Conservation (phyloP, 2,888 invertebrate genomes). For the Neelides folsomi region DNA sequence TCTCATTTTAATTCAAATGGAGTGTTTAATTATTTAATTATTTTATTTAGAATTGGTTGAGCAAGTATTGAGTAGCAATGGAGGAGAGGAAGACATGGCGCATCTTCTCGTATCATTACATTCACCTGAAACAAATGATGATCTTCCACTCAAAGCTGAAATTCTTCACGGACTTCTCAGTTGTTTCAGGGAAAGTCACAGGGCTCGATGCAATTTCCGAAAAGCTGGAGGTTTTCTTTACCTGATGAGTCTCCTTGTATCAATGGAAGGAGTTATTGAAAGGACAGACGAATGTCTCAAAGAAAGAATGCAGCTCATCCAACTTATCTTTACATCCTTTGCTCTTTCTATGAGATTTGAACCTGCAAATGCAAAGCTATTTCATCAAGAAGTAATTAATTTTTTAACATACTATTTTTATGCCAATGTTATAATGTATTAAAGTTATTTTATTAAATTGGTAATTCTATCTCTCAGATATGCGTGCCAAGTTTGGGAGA, state of each 20-base stretch:
- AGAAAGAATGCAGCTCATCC: slow-evolving; percentile 63
- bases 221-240: slow-evolving; percentile 98
- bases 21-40: slow-evolving; percentile 4
- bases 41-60: slow-evolving; percentile 56
- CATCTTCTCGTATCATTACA: slow-evolving; percentile 83
- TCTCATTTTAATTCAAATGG: background rate
- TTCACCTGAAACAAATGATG: slow-evolving; percentile 60
- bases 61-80: slow-evolving; percentile 75
- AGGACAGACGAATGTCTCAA: slow-evolving; percentile 21
- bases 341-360: slow-evolving; percentile 98
- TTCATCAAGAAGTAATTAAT: slow-evolving; percentile 68
- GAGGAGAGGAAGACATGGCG: slow-evolving; percentile 93
- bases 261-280: slow-evolving; percentile 68
- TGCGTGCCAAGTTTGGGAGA: slow-evolving; percentile 88
- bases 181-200: slow-evolving; percentile 87
- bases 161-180: slow-evolving; percentile 75
- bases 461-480: slow-evolving; percentile 47
- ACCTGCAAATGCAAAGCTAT: slow-evolving; percentile 96
- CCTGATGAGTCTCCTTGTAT: slow-evolving; percentile 85
- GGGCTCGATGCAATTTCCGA: slow-evolving; percentile 89
- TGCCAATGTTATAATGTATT: background rate
- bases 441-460: background rate
- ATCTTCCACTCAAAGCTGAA: slow-evolving; percentile 72
- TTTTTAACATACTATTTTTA: background rate
- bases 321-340: slow-evolving; percentile 84